Percentiles rank a stretch among this genome's conserved stretches.
Conservation (phyloP, 2,888 invertebrate genomes). For the Deilephila elpenor region DNA sequence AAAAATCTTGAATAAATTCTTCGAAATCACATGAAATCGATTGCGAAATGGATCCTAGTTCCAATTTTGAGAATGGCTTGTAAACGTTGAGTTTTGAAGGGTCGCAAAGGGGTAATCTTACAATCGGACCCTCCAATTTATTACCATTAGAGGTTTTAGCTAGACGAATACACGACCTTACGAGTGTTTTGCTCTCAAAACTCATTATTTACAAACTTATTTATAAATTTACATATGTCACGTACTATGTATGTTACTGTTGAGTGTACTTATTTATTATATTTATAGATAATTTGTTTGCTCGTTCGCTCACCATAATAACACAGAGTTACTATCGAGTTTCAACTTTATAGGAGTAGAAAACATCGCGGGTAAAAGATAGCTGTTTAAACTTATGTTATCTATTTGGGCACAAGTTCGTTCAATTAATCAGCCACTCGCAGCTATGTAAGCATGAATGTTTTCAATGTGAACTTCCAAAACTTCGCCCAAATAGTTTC, state of each 20-base stretch:
- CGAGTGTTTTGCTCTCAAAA: no score
- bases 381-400: not conserved
- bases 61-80: not conserved
- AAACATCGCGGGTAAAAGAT: no score
- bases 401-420: not conserved
- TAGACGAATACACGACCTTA: no score
- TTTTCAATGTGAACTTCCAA: conserved; percentile 12
- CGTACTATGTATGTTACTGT: no score
- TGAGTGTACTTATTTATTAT: no score
- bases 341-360: no score
- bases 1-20: no score
- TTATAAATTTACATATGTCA: no score
- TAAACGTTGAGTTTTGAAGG: not conserved
- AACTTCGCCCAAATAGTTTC: conserved; percentile 3
- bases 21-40: not conserved
- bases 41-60: not conserved
- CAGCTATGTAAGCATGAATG: not conserved
- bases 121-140: conserved; percentile 19
- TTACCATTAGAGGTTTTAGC: not conserved
- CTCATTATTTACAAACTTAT: no score
- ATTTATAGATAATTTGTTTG: no score
- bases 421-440: conserved; percentile 17
- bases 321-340: no score
- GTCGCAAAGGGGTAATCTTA: conserved; percentile 9
- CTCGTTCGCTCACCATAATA: no score